Evolutionary conservation across 64 coral and sea anemone genomes (phyloP).

Genomic region (Catalaphyllia jardinei): DNA sequence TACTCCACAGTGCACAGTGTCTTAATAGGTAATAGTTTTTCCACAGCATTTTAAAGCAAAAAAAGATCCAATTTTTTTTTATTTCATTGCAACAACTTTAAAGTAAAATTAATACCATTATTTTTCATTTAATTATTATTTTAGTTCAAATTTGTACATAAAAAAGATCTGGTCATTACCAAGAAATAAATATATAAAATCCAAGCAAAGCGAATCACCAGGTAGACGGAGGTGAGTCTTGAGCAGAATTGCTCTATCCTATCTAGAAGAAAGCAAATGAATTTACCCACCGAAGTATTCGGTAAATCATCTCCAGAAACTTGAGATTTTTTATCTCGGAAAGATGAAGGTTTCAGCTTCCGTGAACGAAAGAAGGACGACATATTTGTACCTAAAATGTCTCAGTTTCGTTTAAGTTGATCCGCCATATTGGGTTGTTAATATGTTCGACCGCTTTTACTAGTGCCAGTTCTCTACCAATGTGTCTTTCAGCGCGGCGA

Average conservation of each 20-base stretch:
- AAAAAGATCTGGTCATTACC: too few species aligned
- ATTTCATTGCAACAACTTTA: neutral
- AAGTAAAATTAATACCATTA: too few species aligned
- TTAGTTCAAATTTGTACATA: too few species aligned
- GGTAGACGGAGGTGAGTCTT: too few species aligned
- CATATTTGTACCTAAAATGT: neutral
- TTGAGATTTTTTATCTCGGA: neutral
- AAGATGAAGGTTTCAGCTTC: constrained; percentile 5
- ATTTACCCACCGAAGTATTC: neutral
- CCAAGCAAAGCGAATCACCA: too few species aligned
- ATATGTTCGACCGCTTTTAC: constrained; percentile 11
- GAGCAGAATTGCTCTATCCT: neutral
- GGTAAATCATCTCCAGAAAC: neutral
- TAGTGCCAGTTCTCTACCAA: neutral
- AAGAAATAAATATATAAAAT: too few species aligned
- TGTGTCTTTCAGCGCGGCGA: neutral
- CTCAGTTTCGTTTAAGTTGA: constrained; percentile 8
- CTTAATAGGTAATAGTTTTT: too few species aligned
- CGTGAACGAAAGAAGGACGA: neutral
- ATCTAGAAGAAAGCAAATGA: neutral
- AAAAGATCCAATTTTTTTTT: neutral
- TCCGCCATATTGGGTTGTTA: constrained; percentile 6
- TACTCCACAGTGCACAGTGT: too few species aligned
- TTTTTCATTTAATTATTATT: too few species aligned
- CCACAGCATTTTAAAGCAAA: too few species aligned